phyloP scores from a whole-genome alignment of 2,797 vertebrate genomes.

The Diplodus puntazzo region DNA sequence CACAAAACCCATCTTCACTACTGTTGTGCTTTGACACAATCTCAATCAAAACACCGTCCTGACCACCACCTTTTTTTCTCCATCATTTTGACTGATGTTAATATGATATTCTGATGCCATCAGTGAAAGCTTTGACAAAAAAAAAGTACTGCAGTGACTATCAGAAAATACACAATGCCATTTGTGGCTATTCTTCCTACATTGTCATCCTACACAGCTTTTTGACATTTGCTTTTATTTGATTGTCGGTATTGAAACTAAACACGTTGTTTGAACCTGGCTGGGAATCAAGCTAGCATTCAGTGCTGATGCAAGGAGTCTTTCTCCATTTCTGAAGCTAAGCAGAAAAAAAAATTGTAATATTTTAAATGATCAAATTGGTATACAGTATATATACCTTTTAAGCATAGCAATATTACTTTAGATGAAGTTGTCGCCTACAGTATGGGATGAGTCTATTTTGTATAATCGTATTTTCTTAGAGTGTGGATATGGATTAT shows the following conservation, averaged over 20 bases:
- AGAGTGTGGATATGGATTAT: no score
- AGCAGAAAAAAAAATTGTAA: neutral
- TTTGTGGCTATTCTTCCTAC: neutral
- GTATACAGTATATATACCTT: neutral
- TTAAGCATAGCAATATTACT: neutral
- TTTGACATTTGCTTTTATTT: neutral
- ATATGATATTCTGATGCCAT: neutral
- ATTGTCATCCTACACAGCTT: neutral
- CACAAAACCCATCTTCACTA: neutral
- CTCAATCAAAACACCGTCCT: neutral
- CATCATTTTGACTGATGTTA: constrained; percentile 4
- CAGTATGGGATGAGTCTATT: neutral
- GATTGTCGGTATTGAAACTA: neutral
- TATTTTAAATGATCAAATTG: no score
- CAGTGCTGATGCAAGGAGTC: neutral
- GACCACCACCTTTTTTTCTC: neutral
- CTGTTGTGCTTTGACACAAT: constrained; percentile 6
- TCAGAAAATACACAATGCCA: neutral
- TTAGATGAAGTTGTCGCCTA: neutral
- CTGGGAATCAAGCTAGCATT: neutral
- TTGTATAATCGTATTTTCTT: neutral
- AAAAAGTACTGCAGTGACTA: neutral
- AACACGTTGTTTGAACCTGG: neutral
- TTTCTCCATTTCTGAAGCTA: neutral
- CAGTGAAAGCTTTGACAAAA: neutral